Conservation (phyloP, 2,113 vertebrate genomes). For the Rhea pennata region DNA sequence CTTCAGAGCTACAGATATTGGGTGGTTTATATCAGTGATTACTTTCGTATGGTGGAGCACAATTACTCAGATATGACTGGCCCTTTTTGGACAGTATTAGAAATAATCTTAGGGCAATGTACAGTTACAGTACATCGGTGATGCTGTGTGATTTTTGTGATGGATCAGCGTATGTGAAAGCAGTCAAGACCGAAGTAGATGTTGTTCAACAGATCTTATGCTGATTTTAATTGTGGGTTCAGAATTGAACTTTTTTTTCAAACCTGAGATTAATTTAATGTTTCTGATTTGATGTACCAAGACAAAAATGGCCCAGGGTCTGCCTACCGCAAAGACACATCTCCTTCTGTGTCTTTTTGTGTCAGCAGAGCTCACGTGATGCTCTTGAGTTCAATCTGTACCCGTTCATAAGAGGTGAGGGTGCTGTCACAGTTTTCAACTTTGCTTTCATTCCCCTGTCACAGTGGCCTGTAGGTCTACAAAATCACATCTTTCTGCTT, state of each 20-base stretch:
- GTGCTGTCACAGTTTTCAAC: neutral
- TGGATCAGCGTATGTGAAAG: conserved; percentile 35
- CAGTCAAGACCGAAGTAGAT: neutral
- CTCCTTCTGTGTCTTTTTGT: neutral
- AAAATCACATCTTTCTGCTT: neutral
- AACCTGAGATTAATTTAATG: neutral
- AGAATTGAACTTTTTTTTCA: neutral
- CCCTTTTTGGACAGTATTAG: conserved; percentile 46
- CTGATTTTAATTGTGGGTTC: neutral
- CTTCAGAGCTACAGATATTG: neutral
- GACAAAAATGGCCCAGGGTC: neutral
- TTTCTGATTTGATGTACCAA: neutral
- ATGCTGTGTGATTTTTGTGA: conserved; percentile 15
- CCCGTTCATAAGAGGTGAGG: neutral
- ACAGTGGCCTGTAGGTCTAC: neutral
- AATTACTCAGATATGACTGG: conserved; percentile 51
- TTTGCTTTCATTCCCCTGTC: neutral
- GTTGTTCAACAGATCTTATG: neutral
- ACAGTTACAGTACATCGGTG: conserved; percentile 26
- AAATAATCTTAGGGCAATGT: conserved; percentile 47
- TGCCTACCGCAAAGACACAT: neutral
- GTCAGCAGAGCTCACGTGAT: neutral
- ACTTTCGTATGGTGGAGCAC: conserved; percentile 51
- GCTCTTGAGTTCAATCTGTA: neutral
- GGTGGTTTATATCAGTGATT: conserved; percentile 55